phyloP scores from a whole-genome alignment of 2,113 vertebrate species.

The Cryptoleucopteryx plumbea region DNA sequence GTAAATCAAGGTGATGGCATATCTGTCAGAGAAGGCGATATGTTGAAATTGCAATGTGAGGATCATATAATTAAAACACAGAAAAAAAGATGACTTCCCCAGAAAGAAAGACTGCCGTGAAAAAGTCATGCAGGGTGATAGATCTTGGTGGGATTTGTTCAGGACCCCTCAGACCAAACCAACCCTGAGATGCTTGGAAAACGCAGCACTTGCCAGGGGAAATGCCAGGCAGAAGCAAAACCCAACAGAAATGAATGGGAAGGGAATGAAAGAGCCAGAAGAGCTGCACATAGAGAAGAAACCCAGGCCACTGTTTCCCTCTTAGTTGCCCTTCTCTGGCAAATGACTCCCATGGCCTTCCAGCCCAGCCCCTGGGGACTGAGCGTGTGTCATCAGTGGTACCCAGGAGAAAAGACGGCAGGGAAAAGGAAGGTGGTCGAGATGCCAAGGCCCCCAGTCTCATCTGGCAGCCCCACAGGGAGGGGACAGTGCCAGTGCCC shows the following conservation, averaged over 20 bases:
- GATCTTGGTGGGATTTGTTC: not conserved
- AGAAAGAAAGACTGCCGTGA: not conserved
- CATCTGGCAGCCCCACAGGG: not conserved
- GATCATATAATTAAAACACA: not conserved
- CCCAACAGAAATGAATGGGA: not conserved
- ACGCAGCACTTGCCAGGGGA: not conserved
- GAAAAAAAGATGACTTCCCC: not conserved
- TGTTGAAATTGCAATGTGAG: not conserved
- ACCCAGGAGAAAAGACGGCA: rapidly evolving
- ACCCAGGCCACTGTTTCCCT: not conserved
- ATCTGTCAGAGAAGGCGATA: not conserved
- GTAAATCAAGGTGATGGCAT: not conserved
- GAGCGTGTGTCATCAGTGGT: not conserved
- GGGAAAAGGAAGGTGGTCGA: not conserved
- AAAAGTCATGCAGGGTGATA: not conserved
- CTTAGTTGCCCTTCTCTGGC: not conserved
- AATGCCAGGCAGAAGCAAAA: not conserved
- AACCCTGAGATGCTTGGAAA: not conserved
- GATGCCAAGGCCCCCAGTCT: not conserved
- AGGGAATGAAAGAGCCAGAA: not conserved
- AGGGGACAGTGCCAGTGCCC: not conserved
- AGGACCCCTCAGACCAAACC: not conserved
- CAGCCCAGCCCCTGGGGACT: not conserved
- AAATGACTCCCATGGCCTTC: not conserved
- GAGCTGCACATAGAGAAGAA: not conserved